Evolutionary conservation across 2,888 invertebrate species (phyloP).

Genomic region (Eurytoma californica): DNA sequence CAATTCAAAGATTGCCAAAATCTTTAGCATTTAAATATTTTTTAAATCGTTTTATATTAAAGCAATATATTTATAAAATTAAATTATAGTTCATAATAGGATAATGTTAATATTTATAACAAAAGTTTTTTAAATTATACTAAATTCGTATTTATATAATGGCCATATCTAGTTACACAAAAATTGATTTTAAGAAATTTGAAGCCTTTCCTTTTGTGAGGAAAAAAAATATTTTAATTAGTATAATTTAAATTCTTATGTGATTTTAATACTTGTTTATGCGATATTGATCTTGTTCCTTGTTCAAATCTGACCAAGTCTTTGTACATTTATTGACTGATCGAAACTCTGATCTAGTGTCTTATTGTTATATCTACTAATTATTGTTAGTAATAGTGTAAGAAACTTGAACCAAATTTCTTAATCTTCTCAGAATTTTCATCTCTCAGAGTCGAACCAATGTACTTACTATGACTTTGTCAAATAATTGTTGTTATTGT

Average conservation of each 20-base stretch:
- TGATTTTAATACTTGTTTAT: conserved; percentile 53
- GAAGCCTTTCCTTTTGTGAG: conserved; percentile 30
- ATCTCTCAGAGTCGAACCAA: conserved; percentile 53
- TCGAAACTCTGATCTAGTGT: conserved; percentile 61
- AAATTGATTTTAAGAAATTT: conserved; percentile 51
- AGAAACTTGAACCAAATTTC: conserved; percentile 59
- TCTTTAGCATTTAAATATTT: not conserved
- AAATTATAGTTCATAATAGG: too few species aligned
- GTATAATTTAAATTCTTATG: conserved; percentile 49
- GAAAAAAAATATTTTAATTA: conserved; percentile 45
- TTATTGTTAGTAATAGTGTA: conserved; percentile 57
- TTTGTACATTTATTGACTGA: conserved; percentile 60
- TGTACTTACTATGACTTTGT: conserved; percentile 56
- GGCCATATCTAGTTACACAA: conserved; percentile 16
- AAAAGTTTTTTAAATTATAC: not conserved
- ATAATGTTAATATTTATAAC: not conserved
- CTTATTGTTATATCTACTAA: conserved; percentile 60
- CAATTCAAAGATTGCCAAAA: too few species aligned
- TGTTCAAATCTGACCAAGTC: conserved; percentile 57
- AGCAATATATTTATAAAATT: not conserved
- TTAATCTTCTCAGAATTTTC: conserved; percentile 53
- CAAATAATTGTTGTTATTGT: conserved; percentile 57
- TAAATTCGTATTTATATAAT: not conserved
- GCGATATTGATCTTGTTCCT: conserved; percentile 56
- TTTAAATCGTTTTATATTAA: conserved; percentile 10